Evolutionary conservation across 2,888 invertebrate species (phyloP).

Genomic region (Dendrolimus houi): DNA sequence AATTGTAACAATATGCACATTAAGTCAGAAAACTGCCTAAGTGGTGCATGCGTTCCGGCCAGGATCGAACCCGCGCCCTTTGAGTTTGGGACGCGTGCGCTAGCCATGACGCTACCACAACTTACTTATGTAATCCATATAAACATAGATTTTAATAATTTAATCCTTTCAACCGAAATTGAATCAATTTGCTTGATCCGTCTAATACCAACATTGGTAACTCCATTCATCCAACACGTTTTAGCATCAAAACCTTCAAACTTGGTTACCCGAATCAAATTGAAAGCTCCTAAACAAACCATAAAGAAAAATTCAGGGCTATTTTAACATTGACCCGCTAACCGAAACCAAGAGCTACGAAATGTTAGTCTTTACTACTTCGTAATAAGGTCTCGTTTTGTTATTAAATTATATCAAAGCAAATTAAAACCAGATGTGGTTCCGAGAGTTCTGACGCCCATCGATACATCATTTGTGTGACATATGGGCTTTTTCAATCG

Average conservation of each 20-base stretch:
- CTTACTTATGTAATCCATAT: too few species aligned
- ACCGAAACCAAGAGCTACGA: slow-evolving; percentile 20
- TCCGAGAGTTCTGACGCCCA: slow-evolving; percentile 7
- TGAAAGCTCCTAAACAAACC: not conserved
- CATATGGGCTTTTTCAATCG: slow-evolving; percentile 26
- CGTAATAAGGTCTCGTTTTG: not conserved
- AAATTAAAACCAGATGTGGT: slow-evolving; percentile 29
- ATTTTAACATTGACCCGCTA: slow-evolving; percentile 37
- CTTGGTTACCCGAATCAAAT: not conserved
- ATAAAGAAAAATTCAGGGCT: not conserved
- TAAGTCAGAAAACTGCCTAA: too few species aligned
- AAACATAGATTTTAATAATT: too few species aligned
- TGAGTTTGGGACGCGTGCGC: too few species aligned
- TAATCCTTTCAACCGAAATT: too few species aligned
- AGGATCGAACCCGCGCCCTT: too few species aligned
- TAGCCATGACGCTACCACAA: too few species aligned
- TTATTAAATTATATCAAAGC: slow-evolving; percentile 8
- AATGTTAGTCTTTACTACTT: not conserved
- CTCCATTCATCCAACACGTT: too few species aligned
- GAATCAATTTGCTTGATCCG: too few species aligned
- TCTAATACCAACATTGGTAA: too few species aligned
- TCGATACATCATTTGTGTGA: slow-evolving; percentile 30
- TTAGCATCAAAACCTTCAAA: not conserved
- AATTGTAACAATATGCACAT: too few species aligned
- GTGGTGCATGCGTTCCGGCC: too few species aligned